Percentiles rank a stretch among this genome's conserved stretches.
These are phyloP conservation scores for Lampris incognitus DNA, from an alignment of 2,113 vertebrate genomes.

Conservation along the genomic window DNA sequence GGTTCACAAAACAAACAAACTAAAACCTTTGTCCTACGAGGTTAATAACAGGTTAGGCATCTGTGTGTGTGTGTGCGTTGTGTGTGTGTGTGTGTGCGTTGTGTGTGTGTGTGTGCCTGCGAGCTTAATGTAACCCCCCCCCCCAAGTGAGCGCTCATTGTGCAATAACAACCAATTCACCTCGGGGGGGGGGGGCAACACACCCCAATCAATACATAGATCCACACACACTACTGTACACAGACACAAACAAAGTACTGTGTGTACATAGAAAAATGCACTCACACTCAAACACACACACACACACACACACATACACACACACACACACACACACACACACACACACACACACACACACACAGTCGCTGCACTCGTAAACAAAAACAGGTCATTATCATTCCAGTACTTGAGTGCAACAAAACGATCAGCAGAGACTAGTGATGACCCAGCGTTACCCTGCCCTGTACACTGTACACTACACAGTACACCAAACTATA, in stretches of 20 bases:
- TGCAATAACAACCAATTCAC: too few species aligned
- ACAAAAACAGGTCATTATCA: slow-evolving; percentile 71
- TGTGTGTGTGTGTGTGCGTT: not conserved
- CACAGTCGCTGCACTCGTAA: slow-evolving; percentile 9
- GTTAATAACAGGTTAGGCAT: slow-evolving; percentile 8
- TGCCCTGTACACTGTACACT: too few species aligned
- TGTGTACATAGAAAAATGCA: not conserved
- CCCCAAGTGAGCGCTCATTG: too few species aligned
- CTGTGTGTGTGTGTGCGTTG: slow-evolving; percentile 18
- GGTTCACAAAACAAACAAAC: not conserved
- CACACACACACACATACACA: slow-evolving; percentile 27
- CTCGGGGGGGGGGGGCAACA: not conserved
- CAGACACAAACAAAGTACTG: not conserved
- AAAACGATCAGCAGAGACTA: slow-evolving; percentile 61
- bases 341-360: slow-evolving; percentile 46
- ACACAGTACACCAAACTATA: too few species aligned
- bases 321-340: slow-evolving; percentile 51
- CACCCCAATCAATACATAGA: slow-evolving; percentile 4
- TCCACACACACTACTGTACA: slow-evolving; percentile 3
- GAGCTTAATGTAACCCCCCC: too few species aligned
- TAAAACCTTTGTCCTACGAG: slow-evolving; percentile 1
- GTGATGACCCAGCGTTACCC: slow-evolving; percentile 70
- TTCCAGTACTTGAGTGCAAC: slow-evolving; percentile 64
- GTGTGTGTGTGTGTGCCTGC: not conserved
- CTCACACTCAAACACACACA: slow-evolving; percentile 4